Base-by-base conservation (phyloP, 2,797 vertebrate species). In the Sylvilagus floridanus region DNA sequence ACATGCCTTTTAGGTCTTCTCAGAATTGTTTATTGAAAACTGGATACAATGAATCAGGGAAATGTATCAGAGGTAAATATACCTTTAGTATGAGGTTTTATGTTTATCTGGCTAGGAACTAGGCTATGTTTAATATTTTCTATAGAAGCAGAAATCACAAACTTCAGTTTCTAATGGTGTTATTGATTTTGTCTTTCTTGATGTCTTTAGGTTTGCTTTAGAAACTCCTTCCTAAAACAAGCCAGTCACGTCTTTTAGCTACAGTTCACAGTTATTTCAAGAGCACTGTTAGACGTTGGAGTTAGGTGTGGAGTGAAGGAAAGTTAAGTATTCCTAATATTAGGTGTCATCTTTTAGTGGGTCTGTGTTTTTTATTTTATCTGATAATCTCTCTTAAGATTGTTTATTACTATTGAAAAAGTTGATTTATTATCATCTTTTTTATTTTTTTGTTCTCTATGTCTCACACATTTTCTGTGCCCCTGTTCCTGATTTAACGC, bases 121-220 rank as follows among this genome's bases (percentile, higher is more conserved):
- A 82, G 30, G 47, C 47, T 94, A 5, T 62, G 17, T 72, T 82
- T 92, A 68, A 86, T 77, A 22, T 84, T 92, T 93, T 89, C 52
- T 90, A n/a, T 52, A 77, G 22, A 76, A 50, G 21, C 37, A 69
- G 26, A 24, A n/a, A 4, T 63, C 30, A 28, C n/a, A 32, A 89
- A 17, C 1, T 92, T 94, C 14, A 65, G 11, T 86, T 94, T 89
- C 6, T 28, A 52, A 24, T 50, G n/a, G 30, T 65, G 47, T 57
- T 82, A 32, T 71, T 60, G 35, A 63, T 85, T 96, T 69, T 86
- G 12, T 68, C 26, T 92, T 63, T 52, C 35, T 8, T 89, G 19
- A 57, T 82, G 47, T 66, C 54, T 71, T 93, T 77, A 54, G 21
- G 19, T 87, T 87, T 87, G 65, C 63, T 60, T 57, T 81, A 42